Base-by-base conservation (phyloP, 2,888 invertebrate species). In the Syrphus vitripennis region DNA sequence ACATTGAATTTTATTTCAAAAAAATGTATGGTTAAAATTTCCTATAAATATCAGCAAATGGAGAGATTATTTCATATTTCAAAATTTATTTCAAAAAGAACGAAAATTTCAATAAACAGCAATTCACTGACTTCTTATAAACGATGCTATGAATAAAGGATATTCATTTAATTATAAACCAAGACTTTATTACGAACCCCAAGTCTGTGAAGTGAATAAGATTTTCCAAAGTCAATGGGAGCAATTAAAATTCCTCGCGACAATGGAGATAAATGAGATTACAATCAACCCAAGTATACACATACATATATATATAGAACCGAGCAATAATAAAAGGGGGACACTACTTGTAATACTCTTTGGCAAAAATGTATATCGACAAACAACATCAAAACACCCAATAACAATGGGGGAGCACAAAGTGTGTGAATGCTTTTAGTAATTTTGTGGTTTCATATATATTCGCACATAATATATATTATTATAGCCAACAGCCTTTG, bases 201-300 rank as follows among this genome's bases (percentile, higher is more conserved):
- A 4, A 24, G 26, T 45, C 55, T 19, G 2, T 12, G 34, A 34
- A 3, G 21, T 4, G 34, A 34, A n/a, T n/a, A n/a, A n/a, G 67
- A 50, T 55, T 40, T 34, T 55, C 24, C 45, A 57, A 55, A 34
- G n/a, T 67, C 67, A 42, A 57, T 26, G 29, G 26, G 14, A 59
- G 48, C 69, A 77, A 69, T 63, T 31, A 26, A 76, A 76, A 67
- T 69, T 48, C 69, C 59, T 69, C 69, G 69, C 69, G 77, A 77
- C 57, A 69, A 69, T 40, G 37, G 69, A 69, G 67, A 69, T 50
- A 69, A 77, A 69, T 59, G 59, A 37, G 69, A 31, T 59, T 59
- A 37, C 37, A 59, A 37, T 37, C 59, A 59, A 34, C 59, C n/a
- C 21, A 45, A 31, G 55, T 40, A 57, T 4, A 14, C 3, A n/a